These are phyloP conservation scores for Malachius bipustulatus DNA, from an alignment of 2,888 invertebrate genomes.

Conservation along the genomic window DNA sequence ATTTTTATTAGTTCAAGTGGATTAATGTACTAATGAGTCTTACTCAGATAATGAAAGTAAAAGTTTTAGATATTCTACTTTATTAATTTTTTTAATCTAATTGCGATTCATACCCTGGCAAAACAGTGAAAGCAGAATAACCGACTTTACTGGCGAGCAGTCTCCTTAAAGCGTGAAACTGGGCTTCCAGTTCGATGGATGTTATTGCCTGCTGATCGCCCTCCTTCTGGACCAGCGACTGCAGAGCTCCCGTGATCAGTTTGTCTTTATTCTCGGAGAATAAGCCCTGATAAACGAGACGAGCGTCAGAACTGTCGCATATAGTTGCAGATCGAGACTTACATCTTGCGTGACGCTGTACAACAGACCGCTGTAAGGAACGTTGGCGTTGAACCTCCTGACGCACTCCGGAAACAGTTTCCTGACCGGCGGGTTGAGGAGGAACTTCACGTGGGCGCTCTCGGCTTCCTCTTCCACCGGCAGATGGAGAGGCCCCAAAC, in stretches of 20 bases:
- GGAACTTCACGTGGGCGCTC: conserved; percentile 73
- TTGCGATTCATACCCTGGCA: conserved; percentile 67
- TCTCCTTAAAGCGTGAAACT: conserved; percentile 87
- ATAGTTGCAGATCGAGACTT: too few species aligned
- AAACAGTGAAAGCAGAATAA: conserved; percentile 86
- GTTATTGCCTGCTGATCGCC: conserved; percentile 48
- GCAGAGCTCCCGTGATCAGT: conserved; percentile 82
- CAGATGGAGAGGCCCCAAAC: conserved; percentile 79
- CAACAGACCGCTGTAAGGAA: conserved; percentile 92
- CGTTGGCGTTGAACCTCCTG: conserved; percentile 91
- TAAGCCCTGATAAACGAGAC: conserved; percentile 59
- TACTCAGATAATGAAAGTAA: too few species aligned
- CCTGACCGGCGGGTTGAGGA: conserved; percentile 52
- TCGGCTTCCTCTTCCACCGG: conserved; percentile 96
- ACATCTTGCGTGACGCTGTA: conserved; percentile 96
- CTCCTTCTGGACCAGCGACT: conserved; percentile 66
- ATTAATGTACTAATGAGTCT: too few species aligned
- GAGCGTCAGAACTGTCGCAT: too few species aligned
- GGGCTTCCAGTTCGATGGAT: conserved; percentile 75
- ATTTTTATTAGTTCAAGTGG: conserved; percentile 3
- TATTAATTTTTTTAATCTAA: too few species aligned
- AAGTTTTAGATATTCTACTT: too few species aligned
- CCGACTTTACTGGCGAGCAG: conserved; percentile 96
- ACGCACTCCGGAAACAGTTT: conserved; percentile 69
- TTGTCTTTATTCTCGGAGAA: conserved; percentile 98